phyloP scores from a whole-genome alignment of 2,888 invertebrate genomes.

The Drosophila rellima region DNA sequence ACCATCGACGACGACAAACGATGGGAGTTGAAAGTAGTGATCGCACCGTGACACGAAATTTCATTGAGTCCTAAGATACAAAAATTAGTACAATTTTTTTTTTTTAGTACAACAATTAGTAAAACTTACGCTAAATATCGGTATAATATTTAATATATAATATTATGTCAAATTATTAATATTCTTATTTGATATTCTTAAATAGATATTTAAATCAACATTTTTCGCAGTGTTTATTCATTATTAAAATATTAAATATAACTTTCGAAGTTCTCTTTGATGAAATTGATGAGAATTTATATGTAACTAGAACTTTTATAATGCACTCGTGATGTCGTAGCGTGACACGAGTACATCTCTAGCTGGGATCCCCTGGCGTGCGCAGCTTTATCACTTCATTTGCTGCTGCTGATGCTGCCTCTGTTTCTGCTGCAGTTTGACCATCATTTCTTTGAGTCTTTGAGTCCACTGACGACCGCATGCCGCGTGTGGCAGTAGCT shows the following conservation, averaged over 20 bases:
- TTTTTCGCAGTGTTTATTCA: too few relatives aligned
- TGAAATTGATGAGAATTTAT: too few relatives aligned
- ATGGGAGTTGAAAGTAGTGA: constrained; percentile 17
- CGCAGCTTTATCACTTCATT: constrained; percentile 82
- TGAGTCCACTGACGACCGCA: constrained; percentile 71
- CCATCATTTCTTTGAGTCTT: constrained; percentile 68
- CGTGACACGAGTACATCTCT: constrained; percentile 18
- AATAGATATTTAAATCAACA: too few relatives aligned
- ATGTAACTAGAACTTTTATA: too few relatives aligned
- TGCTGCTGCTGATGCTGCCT: constrained; percentile 54
- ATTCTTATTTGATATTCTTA: too few relatives aligned
- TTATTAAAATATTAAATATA: too few relatives aligned
- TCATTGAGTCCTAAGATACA: background rate
- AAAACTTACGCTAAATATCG: too few relatives aligned
- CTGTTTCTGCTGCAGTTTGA: constrained; percentile 67
- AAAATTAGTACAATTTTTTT: too few relatives aligned
- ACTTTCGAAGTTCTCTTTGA: too few relatives aligned
- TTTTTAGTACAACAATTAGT: too few relatives aligned
- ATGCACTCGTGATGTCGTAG: background rate
- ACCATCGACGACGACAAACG: constrained; percentile 15
- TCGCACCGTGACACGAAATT: constrained; percentile 10
- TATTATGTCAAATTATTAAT: too few relatives aligned
- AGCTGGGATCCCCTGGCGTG: constrained; percentile 69
- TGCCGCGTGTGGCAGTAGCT: constrained; percentile 77
- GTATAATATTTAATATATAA: too few relatives aligned